These are phyloP conservation scores for Leptopilina myrica DNA, from an alignment of 2,888 invertebrate genomes.

Conservation along the genomic window DNA sequence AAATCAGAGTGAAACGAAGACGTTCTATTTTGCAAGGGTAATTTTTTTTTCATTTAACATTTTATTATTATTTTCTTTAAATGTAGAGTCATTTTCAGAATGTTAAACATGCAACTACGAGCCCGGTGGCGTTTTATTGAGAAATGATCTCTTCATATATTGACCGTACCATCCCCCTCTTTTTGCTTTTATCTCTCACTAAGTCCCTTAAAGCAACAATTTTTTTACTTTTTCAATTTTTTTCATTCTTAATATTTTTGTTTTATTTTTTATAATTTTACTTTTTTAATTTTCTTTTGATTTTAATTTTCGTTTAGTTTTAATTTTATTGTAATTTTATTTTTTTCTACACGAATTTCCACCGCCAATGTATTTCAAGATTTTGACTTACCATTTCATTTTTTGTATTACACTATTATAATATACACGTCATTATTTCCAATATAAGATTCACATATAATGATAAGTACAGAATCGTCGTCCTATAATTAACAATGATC, in stretches of 20 bases:
- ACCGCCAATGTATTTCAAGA: conserved; percentile 64
- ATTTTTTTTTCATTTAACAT: conserved; percentile 41
- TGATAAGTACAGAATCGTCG: conserved; percentile 30
- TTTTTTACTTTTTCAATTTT: neutral
- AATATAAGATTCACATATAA: neutral
- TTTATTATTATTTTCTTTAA: conserved; percentile 16
- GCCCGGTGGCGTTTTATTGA: conserved; percentile 77
- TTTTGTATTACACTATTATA: neutral
- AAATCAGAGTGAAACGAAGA: conserved; percentile 64
- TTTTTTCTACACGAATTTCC: conserved; percentile 43
- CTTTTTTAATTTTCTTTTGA: too few species aligned
- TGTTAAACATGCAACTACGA: conserved; percentile 73
- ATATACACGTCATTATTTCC: neutral
- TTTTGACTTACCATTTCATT: neutral
- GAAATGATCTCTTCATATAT: conserved; percentile 68
- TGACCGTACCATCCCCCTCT: conserved; percentile 58
- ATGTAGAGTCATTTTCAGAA: conserved; percentile 49
- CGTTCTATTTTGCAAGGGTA: conserved; percentile 62
- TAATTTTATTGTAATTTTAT: too few species aligned
- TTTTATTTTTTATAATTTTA: too few species aligned
- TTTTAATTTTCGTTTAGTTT: too few species aligned
- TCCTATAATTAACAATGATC: conserved; percentile 34
- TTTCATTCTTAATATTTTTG: too few species aligned
- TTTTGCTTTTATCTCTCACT: conserved; percentile 59
- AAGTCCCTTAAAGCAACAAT: conserved; percentile 44